Base-by-base conservation (phyloP, 1,140 invertebrate species). In the Dreissena rostriformis region DNA sequence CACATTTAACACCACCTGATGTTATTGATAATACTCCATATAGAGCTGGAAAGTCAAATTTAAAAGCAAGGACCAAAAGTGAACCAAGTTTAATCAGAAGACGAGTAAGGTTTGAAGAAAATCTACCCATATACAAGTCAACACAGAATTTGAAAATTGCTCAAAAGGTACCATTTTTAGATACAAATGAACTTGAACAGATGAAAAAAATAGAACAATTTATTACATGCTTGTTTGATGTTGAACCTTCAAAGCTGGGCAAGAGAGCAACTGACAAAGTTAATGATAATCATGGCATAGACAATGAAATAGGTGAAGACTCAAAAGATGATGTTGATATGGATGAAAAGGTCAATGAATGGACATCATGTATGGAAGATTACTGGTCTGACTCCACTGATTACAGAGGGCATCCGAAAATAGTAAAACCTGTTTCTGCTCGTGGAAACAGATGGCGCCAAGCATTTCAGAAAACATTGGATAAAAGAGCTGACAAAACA, bases 11-110 rank as follows among this genome's bases (percentile, higher is more conserved):
- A 28, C 61, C 66, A 19, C 80, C 80, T 52, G 80, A 82, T n/a
- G 53, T 82, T n/a, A 82, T 82, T 82, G 80, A 82, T 75, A 72
- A 82, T n/a, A 75, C 71, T 53, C 80, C 80, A 51, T 65, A 73
- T 52, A 53, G 66, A 53, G 63, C 80, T 22, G 55, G 52, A 11
- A 82, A 71, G 28, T 82, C 80, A 55, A 82, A 82, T 53, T 49
- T 82, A 22, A 82, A 75, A 75, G 52, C n/a, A 2, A 82, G 72
- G 57, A 39, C 57, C 53, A 74, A 75, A 67, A 82, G 80, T 74
- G 80, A 82, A n/a, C 26, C 80, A 82, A 26, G 24, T 57, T 68
- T 82, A n/a, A 68, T 57, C 6, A 52, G 65, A 55, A 74, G 80
- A 19, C 29, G 65, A 6, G 80, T 82, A 2, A 49, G 55, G n/a